Evolutionary conservation across 2,113 vertebrate genomes (phyloP), one percentile per base, ranked within the genome.

Genomic region (Cnemophilus loriae): DNA sequence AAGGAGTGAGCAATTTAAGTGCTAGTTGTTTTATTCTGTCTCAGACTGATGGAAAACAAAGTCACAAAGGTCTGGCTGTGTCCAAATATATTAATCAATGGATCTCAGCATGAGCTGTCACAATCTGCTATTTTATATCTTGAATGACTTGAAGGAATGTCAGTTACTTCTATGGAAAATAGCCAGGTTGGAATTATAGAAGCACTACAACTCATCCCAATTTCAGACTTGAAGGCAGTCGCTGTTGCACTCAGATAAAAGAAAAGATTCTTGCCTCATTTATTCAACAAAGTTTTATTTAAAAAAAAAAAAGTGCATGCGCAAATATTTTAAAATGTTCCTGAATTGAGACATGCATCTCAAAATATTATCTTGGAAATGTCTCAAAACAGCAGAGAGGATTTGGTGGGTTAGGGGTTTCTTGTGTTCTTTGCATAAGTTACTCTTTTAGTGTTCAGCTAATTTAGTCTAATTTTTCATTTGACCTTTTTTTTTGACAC

Each of bases 351-450:
- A 44, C 6, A 37, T 16, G 24, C 32, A 52, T 61, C 24, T 52
- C 44, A 28, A 78, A 78, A 30, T 11, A 47, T 12, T 44, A 21
- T 10, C 9, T 70, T 79, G 5, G 14, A 67, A 74, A 61, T 63
- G 1, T 35, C 5, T 76, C 18, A 53, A 75, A 85, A 57, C 4
- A 55, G 1, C 3, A 63, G 19, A 83, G 28, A 73, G 7, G 7
- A 39, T 63, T 39, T 11, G 10, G 9, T n/a, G 5, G 2, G 2
- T 10, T 7, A 2, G 4, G 4, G 0, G 1, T 37, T 71, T 1
- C 23, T 84, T 78, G 4, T 42, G 65, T 35, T 10, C 13, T 64
- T 79, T 76, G 8, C 2, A 11, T 4, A 42, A 1, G 1, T 63
- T 63, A 35, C 3, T n/a, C 19, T 59, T 55, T 37, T 26, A 33